Base-by-base conservation (phyloP, 2,113 vertebrate genomes). In the Nothobranchius kuhntae region DNA sequence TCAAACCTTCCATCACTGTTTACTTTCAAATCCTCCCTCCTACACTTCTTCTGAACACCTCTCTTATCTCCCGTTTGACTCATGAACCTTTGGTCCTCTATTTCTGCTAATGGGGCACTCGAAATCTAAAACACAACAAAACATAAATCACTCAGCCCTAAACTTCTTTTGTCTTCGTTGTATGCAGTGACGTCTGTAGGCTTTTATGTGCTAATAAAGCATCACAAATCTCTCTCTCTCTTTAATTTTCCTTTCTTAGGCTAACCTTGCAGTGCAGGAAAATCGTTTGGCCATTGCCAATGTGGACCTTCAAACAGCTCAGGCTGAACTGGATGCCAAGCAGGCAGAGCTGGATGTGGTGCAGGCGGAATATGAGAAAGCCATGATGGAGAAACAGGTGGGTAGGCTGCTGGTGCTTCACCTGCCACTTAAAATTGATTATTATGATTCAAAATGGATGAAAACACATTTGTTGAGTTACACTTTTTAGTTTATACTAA, bases 381-480 rank as follows among this genome's bases (percentile, higher is more conserved):
- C 86, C 56, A 87, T 90, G 86, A 80, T 76, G 73, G 84, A 89
- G 67, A 90, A 90, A 77, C 89, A 88, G 85, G 85, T 89, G 26
- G 21, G 21, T 30, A 30, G 2, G 30, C 4, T 30, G 30, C 30
- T 3, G 30, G 2, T 30, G 30, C 30, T 30, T 30, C 30, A 30
- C 30, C 4, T 30, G 30, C 30, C 2, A 30, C 30, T 30, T 30
- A 3, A 30, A 30, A 30, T 21, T 21, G 21, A 4, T 30, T 30
- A 30, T 30, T 30, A 30, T 30, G 30, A 3, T 30, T 30, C 2
- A 4, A 4, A 3, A 1, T 30, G 30, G 30, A 30, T 30, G 30
- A 30, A 30, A 30, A 30, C 30, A 30, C 30, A 30, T 4, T 30
- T 30, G 2, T 1, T 30, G 30, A 30, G 30, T 30, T 30, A 30